Evolutionary conservation across 2,888 invertebrate genomes (phyloP).

Genomic region (Xylota sylvarum): DNA sequence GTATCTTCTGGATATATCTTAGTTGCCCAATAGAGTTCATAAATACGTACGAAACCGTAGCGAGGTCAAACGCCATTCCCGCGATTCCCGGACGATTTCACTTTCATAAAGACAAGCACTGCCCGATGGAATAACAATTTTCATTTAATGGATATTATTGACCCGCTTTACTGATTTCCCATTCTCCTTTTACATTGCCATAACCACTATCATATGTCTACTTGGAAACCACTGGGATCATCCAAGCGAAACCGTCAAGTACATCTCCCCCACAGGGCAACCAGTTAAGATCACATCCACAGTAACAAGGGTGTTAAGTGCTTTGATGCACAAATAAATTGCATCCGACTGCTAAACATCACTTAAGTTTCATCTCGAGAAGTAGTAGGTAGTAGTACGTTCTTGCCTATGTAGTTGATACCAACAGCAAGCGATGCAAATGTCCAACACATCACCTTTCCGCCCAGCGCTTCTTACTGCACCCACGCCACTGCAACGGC

Average conservation of each 20-base stretch:
- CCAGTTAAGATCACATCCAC: slow-evolving; percentile 35
- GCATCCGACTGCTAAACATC: slow-evolving; percentile 68
- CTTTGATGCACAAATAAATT: slow-evolving; percentile 65
- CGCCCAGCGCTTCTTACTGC: slow-evolving; percentile 39
- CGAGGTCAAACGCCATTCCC: not conserved
- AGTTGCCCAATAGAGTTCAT: too few species aligned
- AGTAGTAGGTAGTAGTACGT: not conserved
- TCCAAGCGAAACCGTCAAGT: slow-evolving; percentile 67
- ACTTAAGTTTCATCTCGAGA: slow-evolving; percentile 47
- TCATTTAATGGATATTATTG: not conserved
- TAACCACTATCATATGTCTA: slow-evolving; percentile 22
- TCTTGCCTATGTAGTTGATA: slow-evolving; percentile 1
- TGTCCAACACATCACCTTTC: slow-evolving; percentile 55
- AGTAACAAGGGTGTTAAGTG: slow-evolving; percentile 69
- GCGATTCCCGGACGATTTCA: not conserved
- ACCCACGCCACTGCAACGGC: slow-evolving; percentile 58
- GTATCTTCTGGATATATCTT: too few species aligned
- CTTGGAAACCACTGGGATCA: slow-evolving; percentile 1
- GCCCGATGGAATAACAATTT: not conserved
- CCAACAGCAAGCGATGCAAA: slow-evolving; percentile 25
- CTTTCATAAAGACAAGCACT: not conserved
- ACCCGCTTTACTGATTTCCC: not conserved
- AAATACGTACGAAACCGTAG: too few species aligned
- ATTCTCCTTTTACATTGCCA: not conserved
- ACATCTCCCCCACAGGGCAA: slow-evolving; percentile 37